phyloP scores from a whole-genome alignment of 2,888 invertebrate genomes.

The Schrankia costaestrigalis region DNA sequence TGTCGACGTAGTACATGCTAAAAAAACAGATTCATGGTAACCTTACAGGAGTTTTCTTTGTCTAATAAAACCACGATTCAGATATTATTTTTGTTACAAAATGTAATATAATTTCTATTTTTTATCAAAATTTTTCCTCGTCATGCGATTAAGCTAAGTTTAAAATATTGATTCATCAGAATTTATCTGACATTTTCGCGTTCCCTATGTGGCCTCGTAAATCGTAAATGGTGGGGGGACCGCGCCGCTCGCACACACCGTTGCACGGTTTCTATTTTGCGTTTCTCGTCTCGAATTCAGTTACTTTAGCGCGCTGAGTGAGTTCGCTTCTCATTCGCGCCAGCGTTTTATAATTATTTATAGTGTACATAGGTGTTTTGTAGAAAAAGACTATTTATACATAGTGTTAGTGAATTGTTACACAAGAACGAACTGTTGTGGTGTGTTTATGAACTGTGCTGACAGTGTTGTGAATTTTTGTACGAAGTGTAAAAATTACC shows the following conservation, averaged over 20 bases:
- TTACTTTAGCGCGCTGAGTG: slow-evolving; percentile 70
- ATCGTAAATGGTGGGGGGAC: slow-evolving; percentile 63
- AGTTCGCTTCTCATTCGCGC: slow-evolving; percentile 55
- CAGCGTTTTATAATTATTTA: slow-evolving; percentile 63
- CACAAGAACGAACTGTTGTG: slow-evolving; percentile 46
- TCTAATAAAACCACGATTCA: background rate
- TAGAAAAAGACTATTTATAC: slow-evolving; percentile 41
- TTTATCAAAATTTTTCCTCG: no score
- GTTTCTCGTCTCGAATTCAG: slow-evolving; percentile 75
- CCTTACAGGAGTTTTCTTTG: background rate
- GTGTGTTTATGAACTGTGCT: slow-evolving; percentile 52
- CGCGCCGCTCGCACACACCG: slow-evolving; percentile 62
- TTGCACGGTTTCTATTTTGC: slow-evolving; percentile 79
- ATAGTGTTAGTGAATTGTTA: slow-evolving; percentile 53
- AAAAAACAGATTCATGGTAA: slow-evolving; percentile 33
- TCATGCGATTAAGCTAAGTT: slow-evolving; percentile 7
- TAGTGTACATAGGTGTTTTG: slow-evolving; percentile 59
- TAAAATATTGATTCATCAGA: slow-evolving; percentile 40
- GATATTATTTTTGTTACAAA: background rate
- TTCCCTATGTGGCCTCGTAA: slow-evolving; percentile 76
- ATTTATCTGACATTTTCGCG: slow-evolving; percentile 51
- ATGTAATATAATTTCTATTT: background rate
- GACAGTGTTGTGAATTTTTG: slow-evolving; percentile 59
- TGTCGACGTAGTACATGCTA: slow-evolving; percentile 53
- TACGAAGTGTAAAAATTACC: slow-evolving; percentile 36